Evolutionary conservation across 2,797 vertebrate species (phyloP).

Genomic region (Onychomys arenicola): DNA sequence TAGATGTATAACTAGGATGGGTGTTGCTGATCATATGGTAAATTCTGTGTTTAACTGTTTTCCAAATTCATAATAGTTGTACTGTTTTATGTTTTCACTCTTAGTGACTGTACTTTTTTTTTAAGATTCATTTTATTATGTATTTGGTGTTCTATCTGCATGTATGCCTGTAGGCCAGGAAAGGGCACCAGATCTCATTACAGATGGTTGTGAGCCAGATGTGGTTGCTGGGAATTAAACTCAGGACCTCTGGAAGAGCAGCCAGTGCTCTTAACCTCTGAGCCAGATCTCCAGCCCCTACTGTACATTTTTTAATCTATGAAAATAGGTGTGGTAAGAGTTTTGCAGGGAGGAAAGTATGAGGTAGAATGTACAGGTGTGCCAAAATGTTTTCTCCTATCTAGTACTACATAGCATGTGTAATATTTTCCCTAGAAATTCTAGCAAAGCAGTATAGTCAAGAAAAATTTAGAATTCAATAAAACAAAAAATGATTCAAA

Average conservation of each 20-base stretch:
- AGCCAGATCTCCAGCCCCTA: too few relatives aligned
- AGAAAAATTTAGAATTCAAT: constrained; percentile 40
- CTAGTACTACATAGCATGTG: constrained; percentile 18
- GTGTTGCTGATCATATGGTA: constrained; percentile 20
- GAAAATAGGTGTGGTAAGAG: not conserved
- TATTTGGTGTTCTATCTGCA: too few relatives aligned
- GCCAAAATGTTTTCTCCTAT: constrained; percentile 45
- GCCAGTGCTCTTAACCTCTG: too few relatives aligned
- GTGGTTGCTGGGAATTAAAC: too few relatives aligned
- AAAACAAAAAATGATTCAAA: not conserved
- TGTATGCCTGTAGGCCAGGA: too few relatives aligned
- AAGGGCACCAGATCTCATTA: too few relatives aligned
- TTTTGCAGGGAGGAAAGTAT: constrained; percentile 42
- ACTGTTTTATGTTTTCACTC: not conserved
- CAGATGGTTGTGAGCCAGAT: too few relatives aligned
- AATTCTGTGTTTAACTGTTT: constrained; percentile 23
- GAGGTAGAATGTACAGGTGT: constrained; percentile 1
- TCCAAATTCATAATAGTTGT: not conserved
- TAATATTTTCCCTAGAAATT: constrained; percentile 46
- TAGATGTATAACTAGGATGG: not conserved
- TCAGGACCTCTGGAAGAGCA: too few relatives aligned
- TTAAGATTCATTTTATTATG: too few relatives aligned
- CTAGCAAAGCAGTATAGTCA: constrained; percentile 38
- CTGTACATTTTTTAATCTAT: not conserved
- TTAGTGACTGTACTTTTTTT: constrained; percentile 37